Evolutionary conservation across 2,113 vertebrate species (phyloP).

Genomic region (Scophthalmus maximus): DNA sequence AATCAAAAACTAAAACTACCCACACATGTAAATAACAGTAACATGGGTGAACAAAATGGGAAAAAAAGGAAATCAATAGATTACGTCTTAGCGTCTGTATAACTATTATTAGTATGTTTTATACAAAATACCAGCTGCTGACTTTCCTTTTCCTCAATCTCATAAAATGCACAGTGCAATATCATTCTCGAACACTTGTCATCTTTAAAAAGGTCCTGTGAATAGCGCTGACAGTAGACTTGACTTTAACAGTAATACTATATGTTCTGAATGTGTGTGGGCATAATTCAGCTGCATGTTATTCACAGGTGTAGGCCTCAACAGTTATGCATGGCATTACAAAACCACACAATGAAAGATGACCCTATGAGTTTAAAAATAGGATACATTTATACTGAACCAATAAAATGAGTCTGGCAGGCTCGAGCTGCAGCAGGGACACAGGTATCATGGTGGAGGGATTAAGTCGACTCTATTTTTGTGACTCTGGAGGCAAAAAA

Average conservation of each 20-base stretch:
- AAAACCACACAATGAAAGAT: conserved; percentile 13
- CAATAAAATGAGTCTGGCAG: conserved; percentile 50
- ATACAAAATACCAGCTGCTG: conserved; percentile 22
- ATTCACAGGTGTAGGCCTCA: conserved; percentile 5
- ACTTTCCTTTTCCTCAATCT: neutral
- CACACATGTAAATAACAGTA: neutral
- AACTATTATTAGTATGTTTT: neutral
- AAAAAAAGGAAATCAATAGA: neutral
- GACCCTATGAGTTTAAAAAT: conserved; percentile 67
- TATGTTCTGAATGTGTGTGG: neutral
- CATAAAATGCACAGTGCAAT: conserved; percentile 1
- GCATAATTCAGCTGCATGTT: neutral
- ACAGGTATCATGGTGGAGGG: conserved; percentile 72
- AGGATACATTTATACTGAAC: conserved; percentile 56
- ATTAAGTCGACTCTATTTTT: conserved; percentile 81
- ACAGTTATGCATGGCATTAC: neutral
- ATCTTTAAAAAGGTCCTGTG: conserved; percentile 34
- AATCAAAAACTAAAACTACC: too few relatives aligned
- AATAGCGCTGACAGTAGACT: conserved; percentile 25
- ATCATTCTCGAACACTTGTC: conserved; percentile 8
- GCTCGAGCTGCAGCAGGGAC: conserved; percentile 36
- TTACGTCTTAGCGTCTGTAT: too few relatives aligned
- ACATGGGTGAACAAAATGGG: neutral
- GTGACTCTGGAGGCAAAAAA: conserved; percentile 53
- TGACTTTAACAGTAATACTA: conserved; percentile 16